Conservation (phyloP, 2,797 vertebrate species). For the Gastrophryne carolinensis region DNA sequence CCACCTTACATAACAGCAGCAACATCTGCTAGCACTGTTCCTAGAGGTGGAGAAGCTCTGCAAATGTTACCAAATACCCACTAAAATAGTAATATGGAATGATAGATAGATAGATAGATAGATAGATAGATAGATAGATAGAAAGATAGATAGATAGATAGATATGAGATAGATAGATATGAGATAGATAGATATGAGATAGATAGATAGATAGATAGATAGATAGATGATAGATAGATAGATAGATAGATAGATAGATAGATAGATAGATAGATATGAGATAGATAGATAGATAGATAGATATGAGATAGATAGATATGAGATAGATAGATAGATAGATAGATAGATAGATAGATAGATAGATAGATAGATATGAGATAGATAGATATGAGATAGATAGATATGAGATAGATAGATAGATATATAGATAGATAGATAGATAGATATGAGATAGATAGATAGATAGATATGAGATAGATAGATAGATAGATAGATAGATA, state of each 20-base stretch:
- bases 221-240: slow-evolving; percentile 3
- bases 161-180: not conserved
- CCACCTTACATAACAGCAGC: too few relatives aligned
- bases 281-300: slow-evolving; percentile 1
- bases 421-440: not conserved
- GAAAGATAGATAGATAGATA: not conserved
- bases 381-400: not conserved
- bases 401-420: not conserved
- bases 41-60: too few relatives aligned
- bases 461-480: too few relatives aligned
- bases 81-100: too few relatives aligned
- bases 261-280: slow-evolving; percentile 5
- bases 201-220: slow-evolving; percentile 8
- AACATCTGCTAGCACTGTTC: too few relatives aligned
- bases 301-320: not conserved
- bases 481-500: slow-evolving; percentile 5
- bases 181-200: too few relatives aligned
- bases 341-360: not conserved
- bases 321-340: not conserved
- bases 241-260: slow-evolving; percentile 11
- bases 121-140: not conserved
- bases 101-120: not conserved
- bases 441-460: too few relatives aligned
- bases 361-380: too few relatives aligned
- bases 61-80: too few relatives aligned